These are phyloP conservation scores for Holacanthella duospinosa DNA, from an alignment of 2,888 invertebrate genomes.

Conservation along the genomic window DNA sequence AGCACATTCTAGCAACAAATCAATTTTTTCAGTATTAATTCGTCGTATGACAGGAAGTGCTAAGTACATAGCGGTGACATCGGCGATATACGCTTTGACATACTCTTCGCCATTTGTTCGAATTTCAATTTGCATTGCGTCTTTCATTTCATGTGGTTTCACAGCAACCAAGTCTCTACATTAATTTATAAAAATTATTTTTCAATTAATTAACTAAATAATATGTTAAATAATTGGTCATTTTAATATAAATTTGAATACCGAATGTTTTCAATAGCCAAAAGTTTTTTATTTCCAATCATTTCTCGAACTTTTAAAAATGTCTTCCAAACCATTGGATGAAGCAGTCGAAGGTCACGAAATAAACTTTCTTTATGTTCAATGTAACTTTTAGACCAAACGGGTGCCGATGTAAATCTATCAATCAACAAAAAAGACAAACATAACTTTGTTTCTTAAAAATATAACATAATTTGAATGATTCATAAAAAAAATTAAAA, in stretches of 20 bases:
- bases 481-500: too few relatives aligned
- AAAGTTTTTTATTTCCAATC: constrained; percentile 21
- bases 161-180: constrained; percentile 11
- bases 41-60: constrained; percentile 15
- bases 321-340: constrained; percentile 26
- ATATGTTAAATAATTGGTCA: constrained; percentile 11
- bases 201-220: not conserved
- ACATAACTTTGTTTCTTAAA: too few relatives aligned
- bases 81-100: constrained; percentile 22
- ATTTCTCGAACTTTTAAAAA: constrained; percentile 29
- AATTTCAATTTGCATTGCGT: constrained; percentile 24
- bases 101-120: constrained; percentile 24
- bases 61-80: constrained; percentile 20
- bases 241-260: too few relatives aligned
- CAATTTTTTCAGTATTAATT: constrained; percentile 13
- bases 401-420: constrained; percentile 20
- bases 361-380: constrained; percentile 12
- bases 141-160: constrained; percentile 31
- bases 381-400: constrained; percentile 25
- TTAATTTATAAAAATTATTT: constrained; percentile 6
- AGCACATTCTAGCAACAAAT: constrained; percentile 27
- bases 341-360: constrained; percentile 18
- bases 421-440: too few relatives aligned
- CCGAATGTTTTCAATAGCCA: constrained; percentile 22
- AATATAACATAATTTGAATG: too few relatives aligned